phyloP scores from a whole-genome alignment of 1,140 invertebrate genomes.

The Oscheius sp. region DNA sequence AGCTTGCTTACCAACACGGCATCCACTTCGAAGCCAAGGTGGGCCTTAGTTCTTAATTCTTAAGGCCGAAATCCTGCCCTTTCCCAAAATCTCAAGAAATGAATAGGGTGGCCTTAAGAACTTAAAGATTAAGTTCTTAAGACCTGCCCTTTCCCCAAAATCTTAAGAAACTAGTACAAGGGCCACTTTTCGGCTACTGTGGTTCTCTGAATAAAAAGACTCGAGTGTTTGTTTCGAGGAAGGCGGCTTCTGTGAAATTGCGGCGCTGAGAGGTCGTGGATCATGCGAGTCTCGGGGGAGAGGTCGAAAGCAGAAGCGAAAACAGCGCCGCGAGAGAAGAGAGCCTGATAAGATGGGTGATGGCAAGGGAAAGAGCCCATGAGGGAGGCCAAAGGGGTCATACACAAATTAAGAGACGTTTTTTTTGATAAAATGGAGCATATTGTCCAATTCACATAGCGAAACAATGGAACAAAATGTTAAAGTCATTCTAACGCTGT shows the following conservation, averaged over 20 bases:
- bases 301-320: neutral
- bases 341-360: neutral
- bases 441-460: neutral
- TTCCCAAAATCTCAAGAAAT: conserved; percentile 15
- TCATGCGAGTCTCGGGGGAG: neutral
- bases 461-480: neutral
- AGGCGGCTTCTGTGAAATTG: neutral
- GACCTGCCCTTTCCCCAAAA: too few species aligned
- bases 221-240: neutral
- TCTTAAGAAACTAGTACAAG: too few species aligned
- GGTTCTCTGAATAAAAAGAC: too few species aligned
- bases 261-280: neutral
- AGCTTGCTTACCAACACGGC: conserved; percentile 92
- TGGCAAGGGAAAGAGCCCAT: neutral
- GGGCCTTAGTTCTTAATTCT: neutral
- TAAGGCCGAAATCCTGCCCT: too few species aligned
- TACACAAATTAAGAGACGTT: neutral
- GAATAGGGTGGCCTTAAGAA: neutral
- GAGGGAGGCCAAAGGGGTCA: neutral
- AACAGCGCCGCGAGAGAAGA: neutral
- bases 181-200: too few species aligned
- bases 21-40: conserved; percentile 97
- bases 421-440: neutral
- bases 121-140: neutral
- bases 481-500: too few species aligned